phyloP scores from a whole-genome alignment of 2,797 vertebrate species.

The Lutjanus argentimaculatus region DNA sequence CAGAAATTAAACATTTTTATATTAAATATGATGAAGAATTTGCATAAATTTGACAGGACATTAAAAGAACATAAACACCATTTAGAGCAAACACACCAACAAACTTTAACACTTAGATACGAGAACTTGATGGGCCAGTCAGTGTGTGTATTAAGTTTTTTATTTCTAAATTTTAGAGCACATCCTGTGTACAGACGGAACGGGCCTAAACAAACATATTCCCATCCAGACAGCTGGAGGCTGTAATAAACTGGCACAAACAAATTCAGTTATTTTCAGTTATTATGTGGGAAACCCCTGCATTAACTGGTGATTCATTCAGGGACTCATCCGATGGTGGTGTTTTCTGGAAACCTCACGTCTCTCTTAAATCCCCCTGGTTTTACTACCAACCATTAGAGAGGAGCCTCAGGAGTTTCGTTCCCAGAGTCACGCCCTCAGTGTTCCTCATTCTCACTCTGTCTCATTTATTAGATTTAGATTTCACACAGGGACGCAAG shows the following conservation, averaged over 20 bases:
- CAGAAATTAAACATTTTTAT: too few relatives aligned
- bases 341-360: neutral
- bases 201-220: neutral
- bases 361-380: conserved; percentile 11
- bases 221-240: neutral
- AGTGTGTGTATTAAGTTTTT: neutral
- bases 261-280: neutral
- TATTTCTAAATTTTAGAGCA: neutral
- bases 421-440: conserved; percentile 33
- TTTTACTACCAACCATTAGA: conserved; percentile 31
- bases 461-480: conserved; percentile 38
- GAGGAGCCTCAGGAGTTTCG: conserved; percentile 21
- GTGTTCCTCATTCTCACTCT: conserved; percentile 4
- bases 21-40: too few relatives aligned
- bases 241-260: conserved; percentile 24
- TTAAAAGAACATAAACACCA: neutral
- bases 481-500: conserved; percentile 34
- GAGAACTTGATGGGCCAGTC: neutral
- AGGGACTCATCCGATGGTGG: neutral
- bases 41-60: neutral
- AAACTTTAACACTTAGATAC: too few relatives aligned
- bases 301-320: conserved; percentile 35
- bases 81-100: neutral
- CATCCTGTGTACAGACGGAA: neutral
- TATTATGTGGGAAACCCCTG: conserved; percentile 24